Conservation (phyloP, 2,113 vertebrate species). For the Mus pahari region DNA sequence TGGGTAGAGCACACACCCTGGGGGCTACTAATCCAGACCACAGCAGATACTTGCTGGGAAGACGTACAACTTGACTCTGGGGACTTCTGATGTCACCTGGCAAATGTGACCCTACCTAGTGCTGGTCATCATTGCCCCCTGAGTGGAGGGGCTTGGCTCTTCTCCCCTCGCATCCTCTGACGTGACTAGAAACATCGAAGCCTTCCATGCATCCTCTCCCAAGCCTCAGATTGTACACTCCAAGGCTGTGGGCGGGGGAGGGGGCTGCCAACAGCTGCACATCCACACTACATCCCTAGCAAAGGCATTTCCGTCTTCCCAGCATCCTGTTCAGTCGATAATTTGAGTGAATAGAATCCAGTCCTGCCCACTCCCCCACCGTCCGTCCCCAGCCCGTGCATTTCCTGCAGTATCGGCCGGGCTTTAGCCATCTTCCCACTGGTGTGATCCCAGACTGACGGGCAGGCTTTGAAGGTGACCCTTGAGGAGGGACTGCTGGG, state of each 20-base stretch:
- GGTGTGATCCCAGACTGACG: background rate
- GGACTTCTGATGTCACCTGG: background rate
- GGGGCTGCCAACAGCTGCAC: conserved; percentile 42
- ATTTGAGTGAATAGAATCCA: background rate
- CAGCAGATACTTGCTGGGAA: background rate
- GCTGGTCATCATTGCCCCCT: fast-evolving
- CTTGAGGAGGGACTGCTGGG: background rate
- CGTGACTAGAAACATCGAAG: background rate
- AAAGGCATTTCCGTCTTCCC: background rate
- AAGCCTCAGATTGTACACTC: background rate
- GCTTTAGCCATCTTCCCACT: conserved; percentile 36
- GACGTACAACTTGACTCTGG: background rate
- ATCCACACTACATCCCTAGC: conserved; percentile 6
- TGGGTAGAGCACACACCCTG: background rate
- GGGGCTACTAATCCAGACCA: background rate
- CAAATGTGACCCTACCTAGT: background rate
- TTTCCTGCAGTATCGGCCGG: background rate
- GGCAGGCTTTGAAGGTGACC: background rate
- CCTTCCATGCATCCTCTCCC: no score
- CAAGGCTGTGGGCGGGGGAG: fast-evolving
- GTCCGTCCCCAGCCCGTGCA: background rate
- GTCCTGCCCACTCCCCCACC: background rate
- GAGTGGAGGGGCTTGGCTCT: fast-evolving
- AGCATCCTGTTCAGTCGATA: background rate
- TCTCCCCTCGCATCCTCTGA: background rate